Base-by-base conservation (phyloP, 2,797 vertebrate genomes). In the Parotocinclus haroldoi region DNA sequence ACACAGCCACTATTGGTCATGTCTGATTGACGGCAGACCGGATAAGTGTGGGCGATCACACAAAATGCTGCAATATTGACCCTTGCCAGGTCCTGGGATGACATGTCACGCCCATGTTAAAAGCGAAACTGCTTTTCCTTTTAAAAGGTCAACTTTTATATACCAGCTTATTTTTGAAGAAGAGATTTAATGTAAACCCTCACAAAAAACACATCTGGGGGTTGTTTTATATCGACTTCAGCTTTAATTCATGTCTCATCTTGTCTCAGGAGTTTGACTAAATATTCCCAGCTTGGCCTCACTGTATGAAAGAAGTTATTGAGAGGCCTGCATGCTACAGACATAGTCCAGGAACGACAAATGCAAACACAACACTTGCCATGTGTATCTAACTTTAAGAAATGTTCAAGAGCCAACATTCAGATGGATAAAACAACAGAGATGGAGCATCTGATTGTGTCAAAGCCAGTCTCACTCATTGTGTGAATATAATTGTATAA, bases 261-360 rank as follows among this genome's bases (percentile, higher is more conserved):
- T 14, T 19, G 49, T 52, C 49, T 14, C 19, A 13, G 39, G 10
- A 36, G 36, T 51, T 68, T 4, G 0, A 7, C 18, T n/a, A 46
- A 42, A 38, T 51, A 58, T 61, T 54, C 49, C 19, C 10, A 18
- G 11, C 37, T 42, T 58, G 7, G 3, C 27, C 14, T 11, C 27
- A 7, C 44, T 39, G 19, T 44, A 10, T 67, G 56, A 67, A 67
- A 66, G 53, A 36, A n/a, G 38, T 52, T 45, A 67, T 44, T 59
- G 48, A 52, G 39, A 56, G 9, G 18, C 16, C 36, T 18, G 17
- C 39, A 45, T 37, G 39, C 13, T 17, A n/a, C 37, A 40, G 7
- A 48, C 45, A 46, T 27, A 45, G 16, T 12, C 18, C 12, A 36
- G 19, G n/a, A 44, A 52, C 37, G 48, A 42, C 48, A 16, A 52